Conservation (phyloP, 2,113 vertebrate genomes). For the Pachyramphus minor region DNA sequence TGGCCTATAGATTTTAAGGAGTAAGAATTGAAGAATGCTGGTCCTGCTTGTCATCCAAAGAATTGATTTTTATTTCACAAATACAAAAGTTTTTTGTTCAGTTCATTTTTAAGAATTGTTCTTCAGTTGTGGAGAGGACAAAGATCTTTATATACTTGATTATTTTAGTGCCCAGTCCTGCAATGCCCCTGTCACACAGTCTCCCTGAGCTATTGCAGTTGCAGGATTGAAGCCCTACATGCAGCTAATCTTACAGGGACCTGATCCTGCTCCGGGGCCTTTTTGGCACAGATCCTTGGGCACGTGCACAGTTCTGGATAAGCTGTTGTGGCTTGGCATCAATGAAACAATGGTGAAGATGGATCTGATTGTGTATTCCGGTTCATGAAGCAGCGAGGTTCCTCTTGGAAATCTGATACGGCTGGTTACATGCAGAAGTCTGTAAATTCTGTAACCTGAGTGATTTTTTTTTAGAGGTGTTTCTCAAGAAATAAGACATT, state of each 20-base stretch:
- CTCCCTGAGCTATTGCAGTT: background rate
- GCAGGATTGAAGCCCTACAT: background rate
- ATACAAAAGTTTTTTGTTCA: background rate
- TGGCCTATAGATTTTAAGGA: background rate
- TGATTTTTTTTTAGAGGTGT: background rate
- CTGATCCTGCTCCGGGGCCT: background rate
- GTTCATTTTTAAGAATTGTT: conserved; percentile 13
- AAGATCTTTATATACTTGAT: background rate
- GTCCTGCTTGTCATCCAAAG: background rate
- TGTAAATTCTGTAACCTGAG: background rate
- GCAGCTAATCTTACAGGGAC: background rate
- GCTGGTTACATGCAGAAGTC: background rate
- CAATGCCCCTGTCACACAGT: background rate
- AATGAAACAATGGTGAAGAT: background rate
- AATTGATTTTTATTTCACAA: conserved; percentile 29
- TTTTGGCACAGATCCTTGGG: background rate
- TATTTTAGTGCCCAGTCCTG: background rate
- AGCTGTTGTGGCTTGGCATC: conserved; percentile 22
- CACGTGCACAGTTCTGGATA: background rate
- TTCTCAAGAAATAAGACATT: background rate
- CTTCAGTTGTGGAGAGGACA: background rate
- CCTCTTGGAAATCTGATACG: background rate
- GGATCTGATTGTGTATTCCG: background rate
- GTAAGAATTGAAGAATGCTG: background rate
- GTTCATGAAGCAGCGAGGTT: background rate